Conservation (phyloP, 2,888 invertebrate species). For the Platynereis dumerilii region DNA sequence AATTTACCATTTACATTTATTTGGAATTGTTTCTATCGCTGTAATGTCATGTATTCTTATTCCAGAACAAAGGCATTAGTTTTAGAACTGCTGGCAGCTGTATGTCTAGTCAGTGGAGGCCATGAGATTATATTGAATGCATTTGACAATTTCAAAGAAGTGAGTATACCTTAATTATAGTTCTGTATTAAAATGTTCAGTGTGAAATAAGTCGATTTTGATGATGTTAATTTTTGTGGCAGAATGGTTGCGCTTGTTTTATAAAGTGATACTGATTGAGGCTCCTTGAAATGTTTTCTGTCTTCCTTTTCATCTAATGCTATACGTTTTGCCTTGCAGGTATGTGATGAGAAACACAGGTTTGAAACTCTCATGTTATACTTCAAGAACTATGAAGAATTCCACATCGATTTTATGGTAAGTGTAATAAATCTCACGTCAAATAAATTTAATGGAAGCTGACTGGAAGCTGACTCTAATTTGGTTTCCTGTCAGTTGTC, state of each 20-base stretch:
- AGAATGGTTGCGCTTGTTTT: no score
- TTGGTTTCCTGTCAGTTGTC: not conserved
- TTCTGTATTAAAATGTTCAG: no score
- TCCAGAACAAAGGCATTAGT: constrained; percentile 93
- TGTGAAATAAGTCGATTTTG: no score
- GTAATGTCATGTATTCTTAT: no score
- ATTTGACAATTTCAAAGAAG: constrained; percentile 97
- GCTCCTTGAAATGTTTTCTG: no score
- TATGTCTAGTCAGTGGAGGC: constrained; percentile 98
- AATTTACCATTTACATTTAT: no score
- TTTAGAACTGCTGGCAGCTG: constrained; percentile 94
- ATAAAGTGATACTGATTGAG: no score
- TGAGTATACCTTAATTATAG: constrained; percentile 33
- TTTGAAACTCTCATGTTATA: constrained; percentile 98
- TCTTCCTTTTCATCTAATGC: no score
- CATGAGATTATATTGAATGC: constrained; percentile 96
- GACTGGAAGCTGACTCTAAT: not conserved
- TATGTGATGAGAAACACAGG: constrained; percentile 75
- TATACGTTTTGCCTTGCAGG: constrained; percentile 44
- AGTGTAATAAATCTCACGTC: constrained; percentile 62
- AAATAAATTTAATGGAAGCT: no score
- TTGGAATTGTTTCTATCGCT: no score
- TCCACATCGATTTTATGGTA: constrained; percentile 98
- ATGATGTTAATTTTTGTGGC: no score
- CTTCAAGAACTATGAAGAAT: constrained; percentile 93